Conservation (phyloP, 2,797 vertebrate species). For the Spatula clypeata region DNA sequence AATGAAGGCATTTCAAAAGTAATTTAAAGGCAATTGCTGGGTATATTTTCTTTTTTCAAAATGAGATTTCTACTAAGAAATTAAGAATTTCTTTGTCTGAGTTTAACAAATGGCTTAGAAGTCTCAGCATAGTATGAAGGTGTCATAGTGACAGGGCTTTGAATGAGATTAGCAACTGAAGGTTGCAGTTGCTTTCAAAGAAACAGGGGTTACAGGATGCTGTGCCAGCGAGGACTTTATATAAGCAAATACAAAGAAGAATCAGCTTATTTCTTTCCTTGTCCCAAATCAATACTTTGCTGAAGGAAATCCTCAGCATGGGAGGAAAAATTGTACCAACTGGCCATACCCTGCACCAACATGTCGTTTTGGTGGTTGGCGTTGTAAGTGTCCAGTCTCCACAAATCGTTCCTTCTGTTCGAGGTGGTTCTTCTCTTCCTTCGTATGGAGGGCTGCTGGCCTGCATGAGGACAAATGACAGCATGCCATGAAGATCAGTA, state of each 20-base stretch:
- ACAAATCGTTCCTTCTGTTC: fast-evolving
- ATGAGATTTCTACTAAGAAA: not conserved
- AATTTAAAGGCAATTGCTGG: not conserved
- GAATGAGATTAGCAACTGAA: not conserved
- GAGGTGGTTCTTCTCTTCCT: not conserved
- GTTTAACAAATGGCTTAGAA: not conserved
- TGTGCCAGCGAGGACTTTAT: not conserved
- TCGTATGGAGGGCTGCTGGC: not conserved
- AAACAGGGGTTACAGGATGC: not conserved
- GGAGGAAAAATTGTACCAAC: not conserved
- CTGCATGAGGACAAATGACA: not conserved
- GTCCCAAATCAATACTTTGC: not conserved
- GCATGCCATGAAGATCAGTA: not conserved
- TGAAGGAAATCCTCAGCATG: not conserved
- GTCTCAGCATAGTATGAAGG: not conserved
- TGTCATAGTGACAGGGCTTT: not conserved
- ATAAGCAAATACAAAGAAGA: not conserved
- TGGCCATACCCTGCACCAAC: not conserved
- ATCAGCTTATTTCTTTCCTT: not conserved
- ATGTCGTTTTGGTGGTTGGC: not conserved
- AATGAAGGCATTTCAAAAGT: not conserved
- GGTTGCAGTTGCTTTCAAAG: not conserved
- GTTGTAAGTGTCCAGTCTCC: not conserved
- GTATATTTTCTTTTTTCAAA: not conserved
- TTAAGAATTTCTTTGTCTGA: not conserved